A percentile compares a stretch with the other conserved stretches of the same genome.
phyloP scores from a whole-genome alignment of 2,888 invertebrate species.

The Drosophila lutescens region DNA sequence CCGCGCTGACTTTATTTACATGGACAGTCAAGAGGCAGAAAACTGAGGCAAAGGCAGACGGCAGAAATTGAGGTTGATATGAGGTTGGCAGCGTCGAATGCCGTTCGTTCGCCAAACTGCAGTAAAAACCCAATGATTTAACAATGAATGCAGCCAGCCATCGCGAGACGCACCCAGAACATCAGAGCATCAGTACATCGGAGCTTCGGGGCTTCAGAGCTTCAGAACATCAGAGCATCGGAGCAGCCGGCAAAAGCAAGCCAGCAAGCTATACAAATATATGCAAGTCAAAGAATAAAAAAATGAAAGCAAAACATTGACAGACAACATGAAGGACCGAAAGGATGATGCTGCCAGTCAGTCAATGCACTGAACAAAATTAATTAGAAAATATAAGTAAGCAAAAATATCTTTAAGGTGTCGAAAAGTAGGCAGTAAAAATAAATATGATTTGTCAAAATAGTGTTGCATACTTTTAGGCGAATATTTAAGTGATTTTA shows the following conservation, averaged over 20 bases:
- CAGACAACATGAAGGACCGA: conserved; percentile 65
- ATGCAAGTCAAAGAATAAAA: conserved; percentile 46
- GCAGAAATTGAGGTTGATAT: conserved; percentile 73
- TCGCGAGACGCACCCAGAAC: conserved; percentile 37
- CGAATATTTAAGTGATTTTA: too few species aligned
- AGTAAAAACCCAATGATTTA: conserved; percentile 81
- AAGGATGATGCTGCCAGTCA: conserved; percentile 35
- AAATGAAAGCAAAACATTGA: conserved; percentile 78
- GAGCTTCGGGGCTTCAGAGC: conserved; percentile 15
- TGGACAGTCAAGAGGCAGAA: conserved; percentile 40
- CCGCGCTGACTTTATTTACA: conserved; percentile 71
- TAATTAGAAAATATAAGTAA: background rate
- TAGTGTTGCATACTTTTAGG: too few species aligned
- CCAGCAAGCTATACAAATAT: conserved; percentile 65
- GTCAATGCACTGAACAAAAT: background rate
- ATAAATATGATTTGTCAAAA: too few species aligned
- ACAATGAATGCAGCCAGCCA: conserved; percentile 73
- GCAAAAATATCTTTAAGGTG: background rate
- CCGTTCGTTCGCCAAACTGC: conserved; percentile 78
- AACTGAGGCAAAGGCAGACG: conserved; percentile 13
- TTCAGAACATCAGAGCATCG: conserved; percentile 6
- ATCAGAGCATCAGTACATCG: conserved; percentile 20
- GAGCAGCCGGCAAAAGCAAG: conserved; percentile 17
- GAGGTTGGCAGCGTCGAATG: conserved; percentile 61
- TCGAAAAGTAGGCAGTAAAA: background rate